Conservation (phyloP, 2,113 vertebrate genomes). For the Limanda limanda region DNA sequence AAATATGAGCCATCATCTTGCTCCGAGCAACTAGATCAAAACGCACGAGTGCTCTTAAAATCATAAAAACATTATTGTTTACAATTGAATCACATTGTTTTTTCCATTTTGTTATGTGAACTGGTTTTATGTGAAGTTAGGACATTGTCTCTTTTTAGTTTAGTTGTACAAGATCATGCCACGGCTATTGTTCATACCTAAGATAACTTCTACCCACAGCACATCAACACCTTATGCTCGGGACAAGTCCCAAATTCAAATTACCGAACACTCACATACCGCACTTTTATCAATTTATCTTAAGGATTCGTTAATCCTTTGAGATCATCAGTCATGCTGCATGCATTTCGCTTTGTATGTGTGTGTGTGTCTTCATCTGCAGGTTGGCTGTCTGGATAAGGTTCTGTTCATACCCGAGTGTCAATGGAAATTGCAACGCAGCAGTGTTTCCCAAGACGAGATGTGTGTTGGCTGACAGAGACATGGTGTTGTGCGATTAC, state of each 20-base stretch:
- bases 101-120: too few species aligned
- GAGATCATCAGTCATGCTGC: constrained; percentile 17
- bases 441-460: constrained; percentile 64
- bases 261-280: not conserved
- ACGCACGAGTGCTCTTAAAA: not conserved
- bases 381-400: constrained; percentile 31
- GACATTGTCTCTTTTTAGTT: not conserved
- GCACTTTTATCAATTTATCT: constrained; percentile 18
- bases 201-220: constrained; percentile 8
- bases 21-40: constrained; percentile 5
- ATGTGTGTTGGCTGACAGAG: constrained; percentile 66
- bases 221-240: not conserved
- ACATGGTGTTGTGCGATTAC: constrained; percentile 41
- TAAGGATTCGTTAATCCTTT: constrained; percentile 9
- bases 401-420: constrained; percentile 60
- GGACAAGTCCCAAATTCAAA: constrained; percentile 7
- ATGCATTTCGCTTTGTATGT: constrained; percentile 45
- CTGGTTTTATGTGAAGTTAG: not conserved
- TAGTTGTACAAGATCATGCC: constrained; percentile 1
- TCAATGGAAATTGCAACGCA: constrained; percentile 58
- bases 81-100: not conserved
- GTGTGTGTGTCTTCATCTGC: constrained; percentile 30
- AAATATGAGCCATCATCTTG: not conserved
- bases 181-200: constrained; percentile 7
- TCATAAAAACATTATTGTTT: not conserved